phyloP scores from a whole-genome alignment of 2,888 invertebrate genomes.

The Lottia scabra region DNA sequence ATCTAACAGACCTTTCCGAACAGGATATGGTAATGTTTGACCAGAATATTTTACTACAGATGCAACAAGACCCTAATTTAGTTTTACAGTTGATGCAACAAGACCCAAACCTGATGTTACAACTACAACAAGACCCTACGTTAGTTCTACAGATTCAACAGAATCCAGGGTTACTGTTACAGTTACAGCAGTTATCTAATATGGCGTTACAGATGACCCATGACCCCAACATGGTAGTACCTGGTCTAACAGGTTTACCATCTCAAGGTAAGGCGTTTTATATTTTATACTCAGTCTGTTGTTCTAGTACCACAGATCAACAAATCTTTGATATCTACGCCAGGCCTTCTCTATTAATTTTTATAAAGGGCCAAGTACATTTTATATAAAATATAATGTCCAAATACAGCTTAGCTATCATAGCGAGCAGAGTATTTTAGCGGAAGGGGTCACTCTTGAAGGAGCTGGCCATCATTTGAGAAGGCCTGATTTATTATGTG shows the following conservation, averaged over 20 bases:
- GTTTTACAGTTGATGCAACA: neutral
- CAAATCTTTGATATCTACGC: too few relatives aligned
- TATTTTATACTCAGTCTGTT: too few relatives aligned
- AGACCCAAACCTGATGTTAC: slow-evolving; percentile 6
- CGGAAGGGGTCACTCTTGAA: too few relatives aligned
- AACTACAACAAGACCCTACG: slow-evolving; percentile 16
- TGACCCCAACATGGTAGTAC: slow-evolving; percentile 9
- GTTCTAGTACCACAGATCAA: too few relatives aligned
- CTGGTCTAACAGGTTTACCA: neutral
- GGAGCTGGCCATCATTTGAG: too few relatives aligned
- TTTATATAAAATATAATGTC: too few relatives aligned
- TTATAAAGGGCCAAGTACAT: too few relatives aligned
- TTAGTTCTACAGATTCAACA: slow-evolving; percentile 8
- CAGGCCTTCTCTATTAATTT: too few relatives aligned
- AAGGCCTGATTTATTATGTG: too few relatives aligned
- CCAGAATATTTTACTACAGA: neutral
- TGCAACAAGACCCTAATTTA: neutral
- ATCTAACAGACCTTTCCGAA: neutral
- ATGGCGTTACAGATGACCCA: slow-evolving; percentile 1
- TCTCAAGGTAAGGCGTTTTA: neutral
- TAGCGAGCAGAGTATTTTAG: too few relatives aligned
- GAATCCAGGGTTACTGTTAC: slow-evolving; percentile 6
- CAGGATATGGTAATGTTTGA: neutral
- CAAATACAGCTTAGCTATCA: too few relatives aligned
- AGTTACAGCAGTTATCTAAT: neutral